These are phyloP conservation scores for Hylaea fasciaria DNA, from an alignment of 2,888 invertebrate species.

Conservation along the genomic window DNA sequence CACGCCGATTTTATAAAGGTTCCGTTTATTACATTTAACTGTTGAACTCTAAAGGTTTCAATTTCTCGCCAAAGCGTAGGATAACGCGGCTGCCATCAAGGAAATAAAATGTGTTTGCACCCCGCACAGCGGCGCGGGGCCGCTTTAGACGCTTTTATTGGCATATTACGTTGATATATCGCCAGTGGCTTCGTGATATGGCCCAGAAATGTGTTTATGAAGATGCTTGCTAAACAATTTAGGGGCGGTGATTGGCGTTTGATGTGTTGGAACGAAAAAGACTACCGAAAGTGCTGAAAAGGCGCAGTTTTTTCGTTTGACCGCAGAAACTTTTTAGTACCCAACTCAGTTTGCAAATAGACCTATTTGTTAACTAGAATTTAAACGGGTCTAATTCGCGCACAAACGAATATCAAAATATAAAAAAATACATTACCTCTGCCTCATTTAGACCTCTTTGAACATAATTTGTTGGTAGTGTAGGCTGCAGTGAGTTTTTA, in stretches of 20 bases:
- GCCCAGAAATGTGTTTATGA: constrained; percentile 25
- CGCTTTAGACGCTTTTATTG: constrained; percentile 34
- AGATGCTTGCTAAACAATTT: constrained; percentile 28
- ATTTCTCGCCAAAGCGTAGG: not conserved
- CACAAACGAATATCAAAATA: too few relatives aligned
- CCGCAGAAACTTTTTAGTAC: too few relatives aligned
- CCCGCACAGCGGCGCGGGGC: constrained; percentile 23
- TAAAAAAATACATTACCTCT: too few relatives aligned
- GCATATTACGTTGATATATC: constrained; percentile 35
- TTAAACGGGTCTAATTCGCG: too few relatives aligned
- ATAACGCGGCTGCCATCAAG: constrained; percentile 5
- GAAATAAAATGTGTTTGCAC: constrained; percentile 31
- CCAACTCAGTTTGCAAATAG: too few relatives aligned
- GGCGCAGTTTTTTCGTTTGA: too few relatives aligned
- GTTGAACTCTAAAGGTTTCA: not conserved
- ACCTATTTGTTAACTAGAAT: too few relatives aligned
- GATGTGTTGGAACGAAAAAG: constrained; percentile 3
- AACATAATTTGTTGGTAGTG: too few relatives aligned
- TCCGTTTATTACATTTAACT: too few relatives aligned
- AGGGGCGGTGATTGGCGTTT: constrained; percentile 2
- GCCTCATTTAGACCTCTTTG: too few relatives aligned
- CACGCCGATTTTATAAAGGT: too few relatives aligned
- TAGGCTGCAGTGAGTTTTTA: too few relatives aligned
- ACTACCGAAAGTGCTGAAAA: not conserved
- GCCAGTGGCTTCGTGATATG: constrained; percentile 26